Conservation (phyloP, 2,888 invertebrate species). For the Phengaris arion region DNA sequence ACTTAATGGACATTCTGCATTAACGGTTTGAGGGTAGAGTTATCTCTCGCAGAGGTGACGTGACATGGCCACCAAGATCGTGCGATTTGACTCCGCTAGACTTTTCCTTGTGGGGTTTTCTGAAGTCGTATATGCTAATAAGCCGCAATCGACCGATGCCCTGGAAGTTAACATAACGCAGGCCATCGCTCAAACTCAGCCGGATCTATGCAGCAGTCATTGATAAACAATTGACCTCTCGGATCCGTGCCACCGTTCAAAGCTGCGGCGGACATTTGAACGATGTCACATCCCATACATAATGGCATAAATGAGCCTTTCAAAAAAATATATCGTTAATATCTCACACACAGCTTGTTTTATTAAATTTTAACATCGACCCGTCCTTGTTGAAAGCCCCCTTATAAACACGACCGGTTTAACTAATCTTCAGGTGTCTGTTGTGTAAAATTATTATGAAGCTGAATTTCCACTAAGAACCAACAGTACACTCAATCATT, state of each 20-base stretch:
- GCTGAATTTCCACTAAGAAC: too few relatives aligned
- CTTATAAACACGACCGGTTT: too few relatives aligned
- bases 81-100: background rate
- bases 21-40: slow-evolving; percentile 29
- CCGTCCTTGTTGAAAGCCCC: background rate
- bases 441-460: too few relatives aligned
- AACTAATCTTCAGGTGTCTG: too few relatives aligned
- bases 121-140: slow-evolving; percentile 44
- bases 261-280: slow-evolving; percentile 38
- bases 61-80: slow-evolving; percentile 21
- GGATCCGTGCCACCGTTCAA: background rate
- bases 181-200: slow-evolving; percentile 47
- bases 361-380: background rate
- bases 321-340: slow-evolving; percentile 30
- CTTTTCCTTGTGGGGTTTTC: slow-evolving; percentile 41
- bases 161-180: slow-evolving; percentile 47
- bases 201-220: slow-evolving; percentile 48
- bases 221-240: slow-evolving; percentile 43
- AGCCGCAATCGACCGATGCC: slow-evolving; percentile 41
- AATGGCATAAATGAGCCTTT: slow-evolving; percentile 35
- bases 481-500: too few relatives aligned
- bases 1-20: slow-evolving; percentile 10
- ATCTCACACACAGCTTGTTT: slow-evolving; percentile 6
- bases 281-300: slow-evolving; percentile 40
- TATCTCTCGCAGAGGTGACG: slow-evolving; percentile 34